Evolutionary conservation across 35 echinoderm and acorn worm species (phyloP).

Genomic region (Hemicentrotus pulcherrimus): DNA sequence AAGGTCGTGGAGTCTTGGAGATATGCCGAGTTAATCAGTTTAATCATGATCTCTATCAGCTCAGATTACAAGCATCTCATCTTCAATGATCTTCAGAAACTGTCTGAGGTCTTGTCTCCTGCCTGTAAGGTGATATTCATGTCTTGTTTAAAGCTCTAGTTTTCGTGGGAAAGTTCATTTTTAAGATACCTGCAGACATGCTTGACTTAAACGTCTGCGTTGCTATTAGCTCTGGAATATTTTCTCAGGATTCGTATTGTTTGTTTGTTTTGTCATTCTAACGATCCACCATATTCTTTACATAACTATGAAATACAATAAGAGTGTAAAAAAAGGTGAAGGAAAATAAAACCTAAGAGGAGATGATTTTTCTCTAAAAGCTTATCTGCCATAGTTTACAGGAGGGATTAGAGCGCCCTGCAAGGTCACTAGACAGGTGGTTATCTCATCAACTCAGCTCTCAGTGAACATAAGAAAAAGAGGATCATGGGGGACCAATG

Average conservation of each 20-base stretch:
- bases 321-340: too few relatives aligned
- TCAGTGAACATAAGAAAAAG: too few relatives aligned
- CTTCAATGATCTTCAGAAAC: neutral
- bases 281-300: too few relatives aligned
- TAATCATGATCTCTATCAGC: constrained; percentile 18
- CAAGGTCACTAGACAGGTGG: too few relatives aligned
- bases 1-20: neutral
- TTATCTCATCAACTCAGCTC: too few relatives aligned
- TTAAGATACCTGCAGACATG: neutral
- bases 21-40: constrained; percentile 5
- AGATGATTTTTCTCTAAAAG: too few relatives aligned
- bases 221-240: neutral
- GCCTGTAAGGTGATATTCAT: neutral
- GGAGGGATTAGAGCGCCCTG: too few relatives aligned
- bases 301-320: too few relatives aligned
- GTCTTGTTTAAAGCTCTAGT: neutral
- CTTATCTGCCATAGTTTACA: too few relatives aligned
- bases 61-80: neutral
- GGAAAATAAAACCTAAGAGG: too few relatives aligned
- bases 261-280: too few relatives aligned
- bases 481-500: too few relatives aligned
- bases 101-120: neutral
- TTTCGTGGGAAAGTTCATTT: neutral
- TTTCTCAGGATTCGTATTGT: neutral
- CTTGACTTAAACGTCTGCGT: neutral